These are phyloP conservation scores for Andrena minutula DNA, from an alignment of 2,888 invertebrate species.

Conservation along the genomic window DNA sequence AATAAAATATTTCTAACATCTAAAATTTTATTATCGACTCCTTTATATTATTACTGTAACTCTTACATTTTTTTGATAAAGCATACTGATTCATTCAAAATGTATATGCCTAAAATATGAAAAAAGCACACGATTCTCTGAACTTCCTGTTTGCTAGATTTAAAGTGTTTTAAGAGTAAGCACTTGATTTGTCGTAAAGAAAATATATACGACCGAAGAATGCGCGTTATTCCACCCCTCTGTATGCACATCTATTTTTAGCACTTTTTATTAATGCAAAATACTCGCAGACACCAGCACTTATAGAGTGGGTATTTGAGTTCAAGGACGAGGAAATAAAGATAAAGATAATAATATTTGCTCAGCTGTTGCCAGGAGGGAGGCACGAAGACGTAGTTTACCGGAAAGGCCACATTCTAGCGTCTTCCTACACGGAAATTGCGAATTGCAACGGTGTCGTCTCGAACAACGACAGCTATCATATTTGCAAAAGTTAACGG, in stretches of 20 bases:
- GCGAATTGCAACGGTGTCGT: constrained; percentile 5
- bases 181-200: not conserved
- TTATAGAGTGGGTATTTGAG: constrained; percentile 11
- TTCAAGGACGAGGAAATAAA: constrained; percentile 60
- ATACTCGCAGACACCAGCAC: not conserved
- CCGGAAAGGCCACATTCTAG: constrained; percentile 45
- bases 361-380: constrained; percentile 43
- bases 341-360: constrained; percentile 62
- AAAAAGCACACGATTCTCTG: not conserved
- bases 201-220: not conserved
- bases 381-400: constrained; percentile 35
- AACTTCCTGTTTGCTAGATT: not conserved
- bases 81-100: not conserved
- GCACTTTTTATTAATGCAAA: constrained; percentile 17
- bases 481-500: constrained; percentile 27
- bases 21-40: too few species aligned
- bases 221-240: not conserved
- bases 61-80: too few species aligned
- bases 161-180: too few species aligned
- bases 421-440: constrained; percentile 29
- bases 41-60: too few species aligned
- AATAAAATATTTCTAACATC: too few species aligned
- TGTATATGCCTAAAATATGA: not conserved
- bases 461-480: not conserved
- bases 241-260: not conserved